Evolutionary conservation across 2,888 invertebrate species (phyloP).

Genomic region (Rugalucina vietnamica): DNA sequence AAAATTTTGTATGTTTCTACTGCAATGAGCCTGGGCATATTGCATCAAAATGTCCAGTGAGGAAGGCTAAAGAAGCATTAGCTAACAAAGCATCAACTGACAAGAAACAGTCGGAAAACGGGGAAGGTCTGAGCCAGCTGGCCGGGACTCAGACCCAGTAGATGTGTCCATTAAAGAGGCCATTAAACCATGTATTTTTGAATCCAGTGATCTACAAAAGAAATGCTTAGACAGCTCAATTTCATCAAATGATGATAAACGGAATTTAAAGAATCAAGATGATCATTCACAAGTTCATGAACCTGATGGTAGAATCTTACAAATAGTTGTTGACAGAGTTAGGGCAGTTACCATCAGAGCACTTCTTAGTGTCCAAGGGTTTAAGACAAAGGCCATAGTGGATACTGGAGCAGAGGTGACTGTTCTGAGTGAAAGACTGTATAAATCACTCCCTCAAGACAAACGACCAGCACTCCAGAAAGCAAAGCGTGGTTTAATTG

Average conservation of each 20-base stretch:
- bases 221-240: too few species aligned
- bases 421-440: conserved; percentile 7
- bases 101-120: neutral
- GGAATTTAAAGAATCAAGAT: too few species aligned
- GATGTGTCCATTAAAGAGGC: too few species aligned
- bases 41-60: neutral
- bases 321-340: neutral
- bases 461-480: neutral
- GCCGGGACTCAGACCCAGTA: too few species aligned
- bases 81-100: too few species aligned
- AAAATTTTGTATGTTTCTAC: neutral
- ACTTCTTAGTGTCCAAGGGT: neutral
- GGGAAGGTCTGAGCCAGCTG: neutral
- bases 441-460: neutral
- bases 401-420: conserved; percentile 39
- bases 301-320: too few species aligned
- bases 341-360: neutral
- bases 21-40: neutral
- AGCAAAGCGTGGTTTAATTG: neutral
- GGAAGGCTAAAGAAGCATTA: too few species aligned
- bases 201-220: too few species aligned
- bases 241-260: too few species aligned
- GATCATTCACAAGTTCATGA: too few species aligned
- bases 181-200: too few species aligned
- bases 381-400: neutral